Base-by-base conservation (phyloP, 35 echinoderm and acorn worm species). In the Acanthaster planci region DNA sequence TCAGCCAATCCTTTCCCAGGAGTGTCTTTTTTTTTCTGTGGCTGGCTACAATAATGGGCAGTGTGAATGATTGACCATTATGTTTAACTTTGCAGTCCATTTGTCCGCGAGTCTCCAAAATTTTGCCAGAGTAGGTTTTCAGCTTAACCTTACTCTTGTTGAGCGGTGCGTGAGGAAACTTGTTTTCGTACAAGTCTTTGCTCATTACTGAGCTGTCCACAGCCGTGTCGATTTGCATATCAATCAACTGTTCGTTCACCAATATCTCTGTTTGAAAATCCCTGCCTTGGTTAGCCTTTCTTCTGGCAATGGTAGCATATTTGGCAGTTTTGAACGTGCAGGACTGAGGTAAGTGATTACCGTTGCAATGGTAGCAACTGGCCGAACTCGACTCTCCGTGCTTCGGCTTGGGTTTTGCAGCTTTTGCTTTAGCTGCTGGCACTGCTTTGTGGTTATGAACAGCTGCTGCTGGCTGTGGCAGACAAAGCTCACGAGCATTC, bases 181-280 rank as follows among this genome's bases (percentile, higher is more conserved):
- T 77, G 38, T 39, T 44, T 8, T 90, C 80, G 40, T 90, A 90
- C 1, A 31, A 44, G 52, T 90, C 88, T 78, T 76, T 84, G 37
- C 81, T 90, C 88, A 84, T 84, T 6, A 90, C 82, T 0, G 64
- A 84, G 17, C 81, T 77, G 80, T 90, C 88, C 38, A 80, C 80
- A 5, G 80, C 80, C 42, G 88, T 90, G 40, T 84, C 80, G 37
- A 90, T 84, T 22, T 32, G 9, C 80, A 90, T 90, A 53, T 77
- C 51, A 16, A 90, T 29, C 15, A 3, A 40, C 22, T 51, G 23
- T 36, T 76, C 80, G 55, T 90, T 84, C 8, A 90, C 51, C 58
- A 84, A 15, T 31, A 55, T 23, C 58, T 57, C n/a, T 37, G 77
- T 88, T 37, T 81, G 27, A 59, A 77, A 80, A 22, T 57, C 55